phyloP scores from a whole-genome alignment of 37 sponge, comb jelly and placozoan species.

The Ianthella basta region DNA sequence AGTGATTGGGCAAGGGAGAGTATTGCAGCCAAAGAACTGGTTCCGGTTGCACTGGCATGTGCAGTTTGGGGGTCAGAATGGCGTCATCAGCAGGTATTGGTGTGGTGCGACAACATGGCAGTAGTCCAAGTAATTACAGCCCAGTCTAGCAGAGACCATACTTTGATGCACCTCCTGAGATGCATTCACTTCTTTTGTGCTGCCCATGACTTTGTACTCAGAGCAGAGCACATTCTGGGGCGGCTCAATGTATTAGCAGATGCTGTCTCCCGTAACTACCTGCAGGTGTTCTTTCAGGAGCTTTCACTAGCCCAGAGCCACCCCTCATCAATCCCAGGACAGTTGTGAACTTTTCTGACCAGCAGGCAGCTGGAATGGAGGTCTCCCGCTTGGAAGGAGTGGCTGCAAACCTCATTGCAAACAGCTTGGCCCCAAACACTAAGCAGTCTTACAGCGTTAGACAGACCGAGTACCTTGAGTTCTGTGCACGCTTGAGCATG shows the following conservation, averaged over 20 bases:
- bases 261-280: constrained; percentile 11
- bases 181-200: neutral
- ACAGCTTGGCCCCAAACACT: too few relatives aligned
- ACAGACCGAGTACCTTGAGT: too few relatives aligned
- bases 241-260: constrained; percentile 13
- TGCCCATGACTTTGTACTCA: neutral
- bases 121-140: neutral
- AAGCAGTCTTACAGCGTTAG: too few relatives aligned
- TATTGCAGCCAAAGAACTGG: constrained; percentile 25
- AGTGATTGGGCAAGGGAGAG: too few relatives aligned
- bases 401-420: neutral
- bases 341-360: neutral
- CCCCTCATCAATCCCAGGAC: neutral
- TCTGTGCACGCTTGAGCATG: too few relatives aligned
- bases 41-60: constrained; percentile 15
- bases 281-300: neutral
- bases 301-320: neutral
- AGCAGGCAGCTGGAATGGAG: constrained; percentile 20
- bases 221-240: constrained; percentile 14
- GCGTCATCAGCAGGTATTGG: neutral
- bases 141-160: neutral
- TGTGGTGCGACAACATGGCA: constrained; percentile 33
- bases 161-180: constrained; percentile 5
- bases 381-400: neutral
- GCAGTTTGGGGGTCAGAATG: constrained; percentile 14